These are phyloP conservation scores for Harmothoe impar DNA, from an alignment of 2,888 invertebrate species.

Conservation along the genomic window DNA sequence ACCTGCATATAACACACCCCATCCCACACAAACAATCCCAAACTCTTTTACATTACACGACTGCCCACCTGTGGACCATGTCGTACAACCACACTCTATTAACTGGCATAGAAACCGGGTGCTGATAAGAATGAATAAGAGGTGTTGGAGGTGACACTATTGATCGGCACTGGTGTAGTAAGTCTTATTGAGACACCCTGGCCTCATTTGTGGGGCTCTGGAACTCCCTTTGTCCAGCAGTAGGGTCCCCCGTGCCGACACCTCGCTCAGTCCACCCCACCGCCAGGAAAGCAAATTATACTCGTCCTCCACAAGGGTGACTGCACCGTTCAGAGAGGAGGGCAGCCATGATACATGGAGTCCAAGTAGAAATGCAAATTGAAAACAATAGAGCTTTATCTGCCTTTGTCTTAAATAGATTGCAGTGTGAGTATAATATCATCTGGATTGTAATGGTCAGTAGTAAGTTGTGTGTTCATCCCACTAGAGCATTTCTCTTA, in stretches of 20 bases:
- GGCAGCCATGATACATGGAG: neutral
- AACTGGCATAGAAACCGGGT: conserved; percentile 6
- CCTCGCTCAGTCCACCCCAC: neutral
- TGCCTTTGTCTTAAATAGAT: neutral
- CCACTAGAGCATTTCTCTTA: neutral
- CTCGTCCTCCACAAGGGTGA: neutral
- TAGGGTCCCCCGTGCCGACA: neutral
- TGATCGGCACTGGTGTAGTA: conserved; percentile 13
- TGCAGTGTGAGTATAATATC: neutral
- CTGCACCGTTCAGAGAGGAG: neutral
- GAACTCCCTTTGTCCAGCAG: neutral
- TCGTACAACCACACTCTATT: conserved; percentile 31
- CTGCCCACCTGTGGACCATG: neutral
- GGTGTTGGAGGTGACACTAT: conserved; percentile 39
- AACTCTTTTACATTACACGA: too few species aligned
- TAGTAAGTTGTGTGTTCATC: too few species aligned
- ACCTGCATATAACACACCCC: too few species aligned
- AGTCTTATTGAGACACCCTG: conserved; percentile 20
- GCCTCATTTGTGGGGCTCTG: neutral
- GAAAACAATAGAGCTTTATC: neutral
- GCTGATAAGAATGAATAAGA: conserved; percentile 50
- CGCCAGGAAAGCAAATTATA: conserved; percentile 27
- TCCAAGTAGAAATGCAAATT: neutral
- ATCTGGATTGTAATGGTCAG: too few species aligned
- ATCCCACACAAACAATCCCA: too few species aligned